Percentiles rank a stretch among this genome's conserved stretches.
Conservation (phyloP, 2,113 vertebrate species). For the Rhinoderma darwinii region DNA sequence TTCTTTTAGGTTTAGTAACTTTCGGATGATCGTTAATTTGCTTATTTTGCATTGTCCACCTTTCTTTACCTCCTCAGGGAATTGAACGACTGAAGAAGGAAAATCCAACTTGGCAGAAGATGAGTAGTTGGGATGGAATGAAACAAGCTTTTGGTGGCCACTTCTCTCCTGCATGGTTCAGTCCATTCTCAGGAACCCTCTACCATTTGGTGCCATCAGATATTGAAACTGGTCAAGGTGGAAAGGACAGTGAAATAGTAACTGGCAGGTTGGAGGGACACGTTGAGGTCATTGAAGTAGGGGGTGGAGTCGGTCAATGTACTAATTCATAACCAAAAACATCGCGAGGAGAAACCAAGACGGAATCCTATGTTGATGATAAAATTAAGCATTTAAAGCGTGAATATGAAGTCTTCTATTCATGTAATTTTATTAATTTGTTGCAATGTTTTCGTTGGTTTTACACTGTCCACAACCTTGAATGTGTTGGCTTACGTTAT, state of each 20-base stretch:
- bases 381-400: not conserved
- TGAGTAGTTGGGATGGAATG: constrained; percentile 78
- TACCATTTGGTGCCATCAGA: constrained; percentile 62
- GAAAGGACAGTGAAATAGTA: constrained; percentile 76
- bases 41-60: not conserved
- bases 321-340: not conserved
- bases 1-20: not conserved
- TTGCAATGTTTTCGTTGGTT: not conserved
- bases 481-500: not conserved
- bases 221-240: constrained; percentile 51
- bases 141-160: constrained; percentile 81
- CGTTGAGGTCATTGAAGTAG: constrained; percentile 53
- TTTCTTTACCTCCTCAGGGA: constrained; percentile 76
- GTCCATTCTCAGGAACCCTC: constrained; percentile 79
- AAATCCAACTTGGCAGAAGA: constrained; percentile 80
- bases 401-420: not conserved
- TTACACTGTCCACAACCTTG: not conserved
- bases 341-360: not conserved
- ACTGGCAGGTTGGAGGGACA: constrained; percentile 74
- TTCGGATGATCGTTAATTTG: not conserved
- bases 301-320: constrained; percentile 3
- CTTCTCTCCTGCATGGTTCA: constrained; percentile 86
- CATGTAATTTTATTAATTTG: not conserved
- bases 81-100: constrained; percentile 92
- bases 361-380: not conserved